A percentile compares a stretch with the other conserved stretches of the same genome.
Conservation (phyloP, 1,140 invertebrate genomes). For the Oncopodura yosiiana region DNA sequence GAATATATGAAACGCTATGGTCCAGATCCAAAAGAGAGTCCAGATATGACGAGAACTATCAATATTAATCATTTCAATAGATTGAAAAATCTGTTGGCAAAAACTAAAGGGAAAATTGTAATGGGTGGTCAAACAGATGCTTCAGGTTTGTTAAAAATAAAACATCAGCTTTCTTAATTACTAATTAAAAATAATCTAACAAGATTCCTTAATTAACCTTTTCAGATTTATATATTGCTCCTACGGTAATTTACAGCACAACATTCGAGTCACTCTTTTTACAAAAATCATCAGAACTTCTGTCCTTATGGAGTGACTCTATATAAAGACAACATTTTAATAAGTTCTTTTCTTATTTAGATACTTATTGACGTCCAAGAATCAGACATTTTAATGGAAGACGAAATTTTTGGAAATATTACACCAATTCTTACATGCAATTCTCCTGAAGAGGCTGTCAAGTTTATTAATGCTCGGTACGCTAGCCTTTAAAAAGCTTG, state of each 20-base stretch:
- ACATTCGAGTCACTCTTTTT: too few species aligned
- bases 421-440: slow-evolving; percentile 38
- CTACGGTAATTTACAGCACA: too few species aligned
- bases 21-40: slow-evolving; percentile 58
- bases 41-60: slow-evolving; percentile 76
- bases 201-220: too few species aligned
- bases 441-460: slow-evolving; percentile 75
- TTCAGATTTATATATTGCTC: too few species aligned
- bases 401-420: slow-evolving; percentile 30
- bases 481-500: slow-evolving; percentile 22
- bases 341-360: background rate
- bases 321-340: too few species aligned
- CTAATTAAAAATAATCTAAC: too few species aligned
- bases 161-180: too few species aligned
- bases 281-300: too few species aligned
- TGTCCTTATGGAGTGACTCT: too few species aligned
- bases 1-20: slow-evolving; percentile 74
- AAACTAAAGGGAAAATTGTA: slow-evolving; percentile 23
- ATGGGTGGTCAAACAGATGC: slow-evolving; percentile 20
- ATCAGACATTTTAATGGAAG: slow-evolving; percentile 18
- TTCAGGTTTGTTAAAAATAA: slow-evolving; percentile 11
- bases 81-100: slow-evolving; percentile 13
- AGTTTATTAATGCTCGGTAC: slow-evolving; percentile 63
- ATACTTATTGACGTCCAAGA: slow-evolving; percentile 18
- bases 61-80: slow-evolving; percentile 62